A percentile compares a stretch with the other conserved stretches of the same genome.
Conservation (phyloP, 2,888 invertebrate species). For the Leistus spinibarbis region DNA sequence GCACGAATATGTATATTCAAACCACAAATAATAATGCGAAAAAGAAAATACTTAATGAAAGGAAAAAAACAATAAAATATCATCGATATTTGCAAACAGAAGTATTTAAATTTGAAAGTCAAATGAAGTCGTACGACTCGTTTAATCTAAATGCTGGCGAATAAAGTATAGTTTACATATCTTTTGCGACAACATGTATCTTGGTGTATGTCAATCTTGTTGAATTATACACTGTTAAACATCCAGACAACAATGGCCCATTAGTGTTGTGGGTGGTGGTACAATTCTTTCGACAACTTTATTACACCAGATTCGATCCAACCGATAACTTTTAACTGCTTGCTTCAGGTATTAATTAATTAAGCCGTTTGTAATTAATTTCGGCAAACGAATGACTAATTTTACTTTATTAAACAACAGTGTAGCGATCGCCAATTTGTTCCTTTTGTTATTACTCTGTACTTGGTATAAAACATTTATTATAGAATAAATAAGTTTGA, state of each 20-base stretch:
- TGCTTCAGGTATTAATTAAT: not conserved
- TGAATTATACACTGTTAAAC: not conserved
- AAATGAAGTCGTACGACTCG: conserved; percentile 8
- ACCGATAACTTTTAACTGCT: not conserved
- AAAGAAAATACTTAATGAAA: not conserved
- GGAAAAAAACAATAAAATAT: conserved; percentile 13
- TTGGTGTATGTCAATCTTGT: not conserved
- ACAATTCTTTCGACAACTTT: not conserved
- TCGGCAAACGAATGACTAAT: not conserved
- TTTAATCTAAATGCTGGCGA: not conserved
- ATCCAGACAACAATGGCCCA: not conserved
- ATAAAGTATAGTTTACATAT: not conserved
- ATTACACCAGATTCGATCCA: not conserved
- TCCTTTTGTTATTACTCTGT: not conserved
- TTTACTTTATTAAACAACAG: not conserved
- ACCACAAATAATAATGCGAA: not conserved
- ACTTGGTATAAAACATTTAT: not conserved
- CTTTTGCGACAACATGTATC: not conserved
- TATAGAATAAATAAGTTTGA: not conserved
- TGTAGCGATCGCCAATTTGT: not conserved
- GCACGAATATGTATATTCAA: not conserved
- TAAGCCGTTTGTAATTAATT: not conserved
- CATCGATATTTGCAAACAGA: conserved; percentile 31
- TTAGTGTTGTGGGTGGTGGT: not conserved
- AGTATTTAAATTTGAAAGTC: conserved; percentile 28